Percentiles rank a stretch among this genome's conserved stretches.
Evolutionary conservation across 2,797 vertebrate genomes (phyloP).

Genomic region (Sebastes matsubarae): DNA sequence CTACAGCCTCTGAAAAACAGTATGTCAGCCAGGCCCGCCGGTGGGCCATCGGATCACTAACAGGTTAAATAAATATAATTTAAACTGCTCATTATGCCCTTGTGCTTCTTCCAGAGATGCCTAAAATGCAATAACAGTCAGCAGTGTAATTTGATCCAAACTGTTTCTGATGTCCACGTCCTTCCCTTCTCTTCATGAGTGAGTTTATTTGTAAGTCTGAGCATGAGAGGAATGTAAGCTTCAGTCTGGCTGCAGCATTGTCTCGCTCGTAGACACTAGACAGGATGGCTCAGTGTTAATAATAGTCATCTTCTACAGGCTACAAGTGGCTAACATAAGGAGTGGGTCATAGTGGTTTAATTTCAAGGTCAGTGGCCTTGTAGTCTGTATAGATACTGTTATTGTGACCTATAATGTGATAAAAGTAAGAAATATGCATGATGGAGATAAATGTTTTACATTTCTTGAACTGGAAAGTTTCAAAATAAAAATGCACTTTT

Average conservation of each 20-base stretch:
- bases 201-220: slow-evolving; percentile 46
- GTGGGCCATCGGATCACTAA: background rate
- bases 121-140: background rate
- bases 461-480: background rate
- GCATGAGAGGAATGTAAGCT: slow-evolving; percentile 69
- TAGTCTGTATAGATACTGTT: background rate
- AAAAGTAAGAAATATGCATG: background rate
- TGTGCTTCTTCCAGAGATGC: background rate
- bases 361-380: background rate
- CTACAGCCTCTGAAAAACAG: background rate
- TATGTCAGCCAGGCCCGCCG: too few relatives aligned
- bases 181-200: background rate
- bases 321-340: slow-evolving; percentile 1
- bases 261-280: slow-evolving; percentile 40
- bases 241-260: slow-evolving; percentile 55
- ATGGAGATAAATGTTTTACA: background rate
- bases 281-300: slow-evolving; percentile 58
- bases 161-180: background rate
- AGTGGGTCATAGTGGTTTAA: background rate
- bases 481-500: background rate
- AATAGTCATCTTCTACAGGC: slow-evolving; percentile 46
- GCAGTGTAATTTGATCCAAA: background rate
- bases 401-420: background rate
- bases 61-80: background rate
- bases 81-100: background rate